Evolutionary conservation across 2,888 invertebrate genomes (phyloP).

Genomic region (Eilema griseolum): DNA sequence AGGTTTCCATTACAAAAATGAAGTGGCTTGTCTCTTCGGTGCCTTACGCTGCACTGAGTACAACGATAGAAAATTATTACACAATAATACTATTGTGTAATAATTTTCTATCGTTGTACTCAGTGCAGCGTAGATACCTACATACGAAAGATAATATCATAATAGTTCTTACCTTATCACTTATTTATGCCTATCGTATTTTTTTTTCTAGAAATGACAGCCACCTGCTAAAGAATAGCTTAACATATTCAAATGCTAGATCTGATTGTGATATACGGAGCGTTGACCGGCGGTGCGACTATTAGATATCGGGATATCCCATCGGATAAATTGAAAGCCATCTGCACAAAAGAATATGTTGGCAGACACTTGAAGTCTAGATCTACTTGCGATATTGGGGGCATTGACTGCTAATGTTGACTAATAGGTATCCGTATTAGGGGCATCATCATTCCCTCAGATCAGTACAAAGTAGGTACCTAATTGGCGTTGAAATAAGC

Average conservation of each 20-base stretch:
- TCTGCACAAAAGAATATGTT: slow-evolving; percentile 9
- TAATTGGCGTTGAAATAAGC: slow-evolving; percentile 4
- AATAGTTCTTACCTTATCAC: not conserved
- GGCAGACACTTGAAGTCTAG: slow-evolving; percentile 5
- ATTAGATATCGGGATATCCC: slow-evolving; percentile 9
- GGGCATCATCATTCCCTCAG: not conserved
- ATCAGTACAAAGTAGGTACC: not conserved
- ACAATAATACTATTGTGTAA: not conserved
- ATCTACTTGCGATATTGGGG: slow-evolving; percentile 11
- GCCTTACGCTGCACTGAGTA: not conserved
- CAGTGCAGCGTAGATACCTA: not conserved
- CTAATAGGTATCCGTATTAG: not conserved
- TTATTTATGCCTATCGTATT: not conserved
- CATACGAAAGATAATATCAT: not conserved
- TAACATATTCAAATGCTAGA: not conserved
- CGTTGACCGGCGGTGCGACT: not conserved
- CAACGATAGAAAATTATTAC: no score
- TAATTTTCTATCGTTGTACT: not conserved
- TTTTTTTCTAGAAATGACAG: not conserved
- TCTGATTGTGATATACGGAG: not conserved
- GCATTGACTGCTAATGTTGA: slow-evolving; percentile 7
- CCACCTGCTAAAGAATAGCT: not conserved
- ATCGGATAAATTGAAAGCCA: slow-evolving; percentile 31
- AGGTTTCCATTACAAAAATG: not conserved
- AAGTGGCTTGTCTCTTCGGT: not conserved